These are phyloP conservation scores for Chromis chromis DNA, from an alignment of 2,797 vertebrate species.

Conservation along the genomic window DNA sequence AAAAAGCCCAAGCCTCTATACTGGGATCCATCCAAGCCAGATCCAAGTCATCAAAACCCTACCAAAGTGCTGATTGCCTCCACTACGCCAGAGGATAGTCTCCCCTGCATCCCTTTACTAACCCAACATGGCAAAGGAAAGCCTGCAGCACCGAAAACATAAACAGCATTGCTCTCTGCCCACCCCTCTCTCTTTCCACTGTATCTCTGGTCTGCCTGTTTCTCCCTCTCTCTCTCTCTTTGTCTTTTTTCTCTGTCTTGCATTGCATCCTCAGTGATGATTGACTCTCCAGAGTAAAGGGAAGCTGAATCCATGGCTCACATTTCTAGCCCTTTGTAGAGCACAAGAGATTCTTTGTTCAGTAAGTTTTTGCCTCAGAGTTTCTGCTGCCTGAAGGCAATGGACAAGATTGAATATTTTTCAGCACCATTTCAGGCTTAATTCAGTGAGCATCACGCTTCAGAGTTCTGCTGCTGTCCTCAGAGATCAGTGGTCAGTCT, in stretches of 20 bases:
- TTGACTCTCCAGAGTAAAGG: conserved; percentile 83
- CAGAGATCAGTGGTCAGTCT: conserved; percentile 45
- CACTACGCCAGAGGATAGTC: conserved; percentile 51
- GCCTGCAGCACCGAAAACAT: conserved; percentile 65
- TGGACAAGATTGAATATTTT: conserved; percentile 78
- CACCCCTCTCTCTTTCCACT: conserved; percentile 31
- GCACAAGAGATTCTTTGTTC: conserved; percentile 85
- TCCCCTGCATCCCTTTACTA: conserved; percentile 61
- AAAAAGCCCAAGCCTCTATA: conserved; percentile 39
- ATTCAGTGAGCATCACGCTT: conserved; percentile 75
- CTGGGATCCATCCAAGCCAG: conserved; percentile 36
- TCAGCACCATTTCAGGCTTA: conserved; percentile 80
- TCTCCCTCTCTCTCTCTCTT: conserved; percentile 28
- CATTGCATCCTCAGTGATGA: conserved; percentile 78
- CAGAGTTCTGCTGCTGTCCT: conserved; percentile 50
- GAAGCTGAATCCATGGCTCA: conserved; percentile 78
- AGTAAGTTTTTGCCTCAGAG: conserved; percentile 75
- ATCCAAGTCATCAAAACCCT: conserved; percentile 61
- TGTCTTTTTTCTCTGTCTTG: conserved; percentile 56
- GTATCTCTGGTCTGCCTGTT: conserved; percentile 38
- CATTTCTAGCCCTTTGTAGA: conserved; percentile 80
- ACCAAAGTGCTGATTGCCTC: conserved; percentile 70
- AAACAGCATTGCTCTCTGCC: conserved; percentile 44
- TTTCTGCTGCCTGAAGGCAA: conserved; percentile 70
- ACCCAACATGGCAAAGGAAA: conserved; percentile 61